Conservation (phyloP, 1,140 invertebrate species). For the Battus philenor region DNA sequence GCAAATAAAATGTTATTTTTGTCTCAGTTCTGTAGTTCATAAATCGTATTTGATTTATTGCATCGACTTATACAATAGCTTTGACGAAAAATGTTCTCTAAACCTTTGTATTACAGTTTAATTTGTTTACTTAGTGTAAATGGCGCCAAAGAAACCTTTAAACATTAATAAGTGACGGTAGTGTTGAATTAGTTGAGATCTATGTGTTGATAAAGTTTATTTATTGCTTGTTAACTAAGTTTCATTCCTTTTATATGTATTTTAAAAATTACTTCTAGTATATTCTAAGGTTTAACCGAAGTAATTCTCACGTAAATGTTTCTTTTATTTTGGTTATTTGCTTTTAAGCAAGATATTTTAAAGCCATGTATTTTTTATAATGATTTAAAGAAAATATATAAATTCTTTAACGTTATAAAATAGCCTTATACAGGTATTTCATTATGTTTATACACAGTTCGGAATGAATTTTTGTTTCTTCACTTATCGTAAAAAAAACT, state of each 20-base stretch:
- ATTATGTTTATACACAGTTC: too few species aligned
- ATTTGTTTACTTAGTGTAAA: slow-evolving; percentile 1
- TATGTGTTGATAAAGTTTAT: neutral
- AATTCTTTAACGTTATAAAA: neutral
- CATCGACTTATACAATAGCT: neutral
- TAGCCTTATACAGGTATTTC: neutral
- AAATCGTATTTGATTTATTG: slow-evolving; percentile 7
- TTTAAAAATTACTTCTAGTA: too few species aligned
- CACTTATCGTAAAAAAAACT: too few species aligned
- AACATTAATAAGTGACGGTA: neutral
- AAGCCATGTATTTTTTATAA: neutral
- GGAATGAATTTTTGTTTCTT: too few species aligned
- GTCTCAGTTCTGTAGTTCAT: neutral
- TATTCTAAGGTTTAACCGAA: too few species aligned
- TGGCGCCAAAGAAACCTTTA: neutral
- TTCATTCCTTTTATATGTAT: too few species aligned
- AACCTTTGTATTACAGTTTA: neutral
- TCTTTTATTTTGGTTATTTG: too few species aligned
- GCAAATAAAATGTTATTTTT: slow-evolving; percentile 7
- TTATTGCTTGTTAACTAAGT: slow-evolving; percentile 5
- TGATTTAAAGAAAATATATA: neutral
- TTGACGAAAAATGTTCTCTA: neutral
- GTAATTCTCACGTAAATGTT: too few species aligned
- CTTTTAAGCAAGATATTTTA: neutral
- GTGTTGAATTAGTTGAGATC: neutral